Evolutionary conservation across 1,140 invertebrate genomes (phyloP).

Genomic region (Hetaerina americana): DNA sequence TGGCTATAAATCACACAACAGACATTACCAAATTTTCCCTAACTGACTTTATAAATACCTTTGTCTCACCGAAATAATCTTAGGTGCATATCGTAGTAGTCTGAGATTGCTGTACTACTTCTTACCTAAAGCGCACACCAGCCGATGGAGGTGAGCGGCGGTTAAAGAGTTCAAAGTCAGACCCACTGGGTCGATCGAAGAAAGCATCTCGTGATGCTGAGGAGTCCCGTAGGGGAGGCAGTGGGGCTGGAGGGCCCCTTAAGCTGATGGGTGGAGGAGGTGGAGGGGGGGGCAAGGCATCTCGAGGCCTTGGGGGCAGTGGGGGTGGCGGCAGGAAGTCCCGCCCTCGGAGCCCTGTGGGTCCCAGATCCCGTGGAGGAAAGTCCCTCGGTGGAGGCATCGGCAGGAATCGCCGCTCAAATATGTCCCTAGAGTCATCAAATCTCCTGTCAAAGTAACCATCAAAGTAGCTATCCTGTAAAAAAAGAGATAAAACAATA

Average conservation of each 20-base stretch:
- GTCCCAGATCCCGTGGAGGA: slow-evolving; percentile 43
- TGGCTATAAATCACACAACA: too few species aligned
- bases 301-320: slow-evolving; percentile 39
- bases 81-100: background rate
- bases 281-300: slow-evolving; percentile 50
- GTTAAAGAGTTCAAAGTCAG: slow-evolving; percentile 70
- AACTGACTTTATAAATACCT: too few species aligned
- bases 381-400: slow-evolving; percentile 22
- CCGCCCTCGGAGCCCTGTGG: slow-evolving; percentile 38
- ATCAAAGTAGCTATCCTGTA: slow-evolving; percentile 66
- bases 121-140: slow-evolving; percentile 22
- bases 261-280: slow-evolving; percentile 38
- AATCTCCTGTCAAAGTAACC: slow-evolving; percentile 41
- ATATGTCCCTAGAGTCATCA: slow-evolving; percentile 60
- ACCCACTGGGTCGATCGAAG: slow-evolving; percentile 36
- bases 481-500: background rate
- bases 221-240: slow-evolving; percentile 23
- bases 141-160: slow-evolving; percentile 53
- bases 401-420: slow-evolving; percentile 59
- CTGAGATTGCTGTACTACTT: background rate
- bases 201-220: slow-evolving; percentile 31
- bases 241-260: slow-evolving; percentile 34
- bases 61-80: background rate
- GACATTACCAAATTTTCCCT: too few species aligned
- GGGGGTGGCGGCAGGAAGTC: slow-evolving; percentile 46